Base-by-base conservation (phyloP, 2,888 invertebrate genomes). In the Leucoma salicis region DNA sequence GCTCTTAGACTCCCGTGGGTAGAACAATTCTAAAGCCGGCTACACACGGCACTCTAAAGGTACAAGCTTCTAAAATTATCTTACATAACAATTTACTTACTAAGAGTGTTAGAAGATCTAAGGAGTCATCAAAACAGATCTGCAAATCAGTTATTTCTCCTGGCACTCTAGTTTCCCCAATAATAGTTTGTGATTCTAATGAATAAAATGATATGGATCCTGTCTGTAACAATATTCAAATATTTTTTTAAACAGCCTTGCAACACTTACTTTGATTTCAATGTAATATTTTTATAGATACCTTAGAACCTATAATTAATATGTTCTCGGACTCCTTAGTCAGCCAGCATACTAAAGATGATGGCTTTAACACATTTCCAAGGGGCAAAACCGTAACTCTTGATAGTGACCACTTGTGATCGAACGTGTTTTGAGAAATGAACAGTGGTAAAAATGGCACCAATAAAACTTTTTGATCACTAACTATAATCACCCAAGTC, bases 261-360 rank as follows among this genome's bases (percentile, higher is more conserved):
- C 18, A 5, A 18, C 3, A 18, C 7, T 18, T 5, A 27, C 5
- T 27, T 27, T 21, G 8, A 3, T 27, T 27, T 27, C 1, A 27
- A 27, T 6, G 8, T 27, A 27, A 27, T 27, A 21, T 27, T 27
- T 27, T 27, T 10, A 27, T 11, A 44, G 39, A 52, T 69, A 89
- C 90, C 84, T 94, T 93, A 58, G 93, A 93, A n/a, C 94, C 94
- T 59, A 94, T 91, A 47, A 94, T 91, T 32, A 94, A 91, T 56
- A 94, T 91, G 68, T 93, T 94, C 53, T 94, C 92, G 21, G 92
- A 93, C 61, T 93, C 93, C 49, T 92, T 83, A 8, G 95, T 95
- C 57, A 94, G 92, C 95, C 95, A 95, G 94, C 95, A 95, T 8
- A 93, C 92, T 4, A 93, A 90, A 42, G 92, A 92, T 8, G 92